Evolutionary conservation across 1,140 invertebrate genomes (phyloP).

Genomic region (Alviniconcha marisindica): DNA sequence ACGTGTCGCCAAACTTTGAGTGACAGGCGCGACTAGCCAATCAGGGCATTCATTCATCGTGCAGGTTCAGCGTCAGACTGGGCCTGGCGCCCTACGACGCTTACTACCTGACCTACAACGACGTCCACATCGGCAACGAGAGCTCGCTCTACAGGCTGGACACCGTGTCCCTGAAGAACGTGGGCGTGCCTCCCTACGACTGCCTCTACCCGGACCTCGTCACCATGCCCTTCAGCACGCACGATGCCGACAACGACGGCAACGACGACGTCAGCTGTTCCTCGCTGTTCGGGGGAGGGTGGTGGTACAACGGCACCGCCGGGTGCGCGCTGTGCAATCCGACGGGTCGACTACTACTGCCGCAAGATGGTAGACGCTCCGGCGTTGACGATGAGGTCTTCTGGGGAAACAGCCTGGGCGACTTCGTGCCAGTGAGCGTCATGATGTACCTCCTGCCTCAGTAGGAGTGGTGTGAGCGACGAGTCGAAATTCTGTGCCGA

Average conservation of each 20-base stretch:
- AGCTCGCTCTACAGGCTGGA: background rate
- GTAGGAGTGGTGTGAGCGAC: background rate
- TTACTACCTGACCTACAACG: background rate
- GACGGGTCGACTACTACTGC: background rate
- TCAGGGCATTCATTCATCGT: background rate
- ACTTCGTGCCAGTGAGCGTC: background rate
- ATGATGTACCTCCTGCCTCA: constrained; percentile 14
- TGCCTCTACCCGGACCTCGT: constrained; percentile 25
- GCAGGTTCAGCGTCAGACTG: background rate
- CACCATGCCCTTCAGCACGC: constrained; percentile 21
- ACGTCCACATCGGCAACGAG: constrained; percentile 8
- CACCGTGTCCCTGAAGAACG: background rate
- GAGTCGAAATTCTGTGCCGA: no score
- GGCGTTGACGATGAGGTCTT: background rate
- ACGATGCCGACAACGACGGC: constrained; percentile 26
- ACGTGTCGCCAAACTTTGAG: no score
- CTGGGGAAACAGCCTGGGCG: background rate
- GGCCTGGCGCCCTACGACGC: background rate
- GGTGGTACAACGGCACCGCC: constrained; percentile 28
- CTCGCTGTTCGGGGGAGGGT: background rate
- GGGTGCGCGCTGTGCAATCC: constrained; percentile 25
- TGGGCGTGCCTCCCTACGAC: background rate
- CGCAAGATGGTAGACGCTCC: background rate
- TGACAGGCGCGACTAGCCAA: no score
- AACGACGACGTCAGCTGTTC: background rate